Percentiles rank a stretch among this genome's conserved stretches.
These are phyloP conservation scores for Turritopsis rubra DNA, from an alignment of 30 jellyfish, hydroid and myxozoan genomes.

Conservation along the genomic window DNA sequence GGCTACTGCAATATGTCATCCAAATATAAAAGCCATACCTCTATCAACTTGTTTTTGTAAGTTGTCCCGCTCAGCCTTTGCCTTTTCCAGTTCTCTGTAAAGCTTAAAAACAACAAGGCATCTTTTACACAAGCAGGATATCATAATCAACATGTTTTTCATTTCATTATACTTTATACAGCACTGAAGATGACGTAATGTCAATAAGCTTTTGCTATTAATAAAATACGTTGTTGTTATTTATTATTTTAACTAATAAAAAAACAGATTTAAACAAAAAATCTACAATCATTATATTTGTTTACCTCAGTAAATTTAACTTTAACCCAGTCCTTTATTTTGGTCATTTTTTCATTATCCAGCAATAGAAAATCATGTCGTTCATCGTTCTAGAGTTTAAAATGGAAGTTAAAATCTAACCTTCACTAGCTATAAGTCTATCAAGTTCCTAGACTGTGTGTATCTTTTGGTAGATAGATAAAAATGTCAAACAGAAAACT, in stretches of 20 bases:
- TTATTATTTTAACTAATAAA: too few species aligned
- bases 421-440: not conserved
- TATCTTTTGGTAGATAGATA: too few species aligned
- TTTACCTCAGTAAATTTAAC: conserved; percentile 61
- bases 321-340: conserved; percentile 76
- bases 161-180: too few species aligned
- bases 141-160: too few species aligned
- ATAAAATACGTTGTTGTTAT: too few species aligned
- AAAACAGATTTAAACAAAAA: not conserved
- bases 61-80: conserved; percentile 15
- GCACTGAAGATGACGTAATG: too few species aligned
- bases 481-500: too few species aligned
- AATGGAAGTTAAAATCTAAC: not conserved
- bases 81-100: conserved; percentile 14
- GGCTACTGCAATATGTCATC: too few species aligned
- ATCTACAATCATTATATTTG: not conserved
- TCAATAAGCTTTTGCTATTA: too few species aligned
- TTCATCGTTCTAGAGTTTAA: conserved; percentile 57
- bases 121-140: too few species aligned
- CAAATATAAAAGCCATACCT: too few species aligned
- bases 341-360: conserved; percentile 72
- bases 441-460: too few species aligned
- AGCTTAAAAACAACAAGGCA: conserved; percentile 1
- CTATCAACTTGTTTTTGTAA: not conserved
- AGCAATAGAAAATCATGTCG: conserved; percentile 48